Conservation (phyloP, 2,113 vertebrate genomes). For the Paramisgurnus dabryanus region DNA sequence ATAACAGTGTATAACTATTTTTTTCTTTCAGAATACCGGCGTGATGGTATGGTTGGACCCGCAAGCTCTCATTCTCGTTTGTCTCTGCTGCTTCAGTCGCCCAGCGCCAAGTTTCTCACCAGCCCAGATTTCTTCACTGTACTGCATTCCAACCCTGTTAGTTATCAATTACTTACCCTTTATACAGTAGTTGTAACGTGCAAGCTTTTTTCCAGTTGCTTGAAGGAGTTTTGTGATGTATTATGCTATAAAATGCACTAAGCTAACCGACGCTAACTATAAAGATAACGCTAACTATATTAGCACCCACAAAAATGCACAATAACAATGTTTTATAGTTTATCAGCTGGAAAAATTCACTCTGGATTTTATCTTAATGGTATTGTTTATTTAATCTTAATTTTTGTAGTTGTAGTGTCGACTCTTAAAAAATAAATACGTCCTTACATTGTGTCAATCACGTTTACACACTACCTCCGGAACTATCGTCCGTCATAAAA, state of each 20-base stretch:
- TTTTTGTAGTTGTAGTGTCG: too few species aligned
- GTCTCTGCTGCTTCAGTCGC: conserved; percentile 88
- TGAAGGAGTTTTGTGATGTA: neutral
- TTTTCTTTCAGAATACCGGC: conserved; percentile 82
- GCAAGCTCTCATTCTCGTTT: conserved; percentile 88
- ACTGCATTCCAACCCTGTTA: conserved; percentile 97
- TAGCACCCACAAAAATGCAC: too few species aligned
- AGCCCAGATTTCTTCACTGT: conserved; percentile 98
- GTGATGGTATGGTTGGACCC: conserved; percentile 82
- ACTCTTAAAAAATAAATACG: too few species aligned
- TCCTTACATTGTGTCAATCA: too few species aligned
- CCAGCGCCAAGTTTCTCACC: conserved; percentile 94
- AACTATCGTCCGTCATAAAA: too few species aligned
- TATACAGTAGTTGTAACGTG: neutral
- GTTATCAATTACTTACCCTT: conserved; percentile 56
- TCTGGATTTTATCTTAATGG: too few species aligned
- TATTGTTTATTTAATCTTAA: too few species aligned
- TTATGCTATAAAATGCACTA: neutral
- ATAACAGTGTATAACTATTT: conserved; percentile 5
- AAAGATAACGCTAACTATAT: too few species aligned
- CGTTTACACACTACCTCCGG: too few species aligned
- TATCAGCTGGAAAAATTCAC: too few species aligned
- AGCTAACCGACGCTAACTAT: neutral
- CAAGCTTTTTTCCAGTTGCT: neutral
- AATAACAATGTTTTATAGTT: too few species aligned